Conservation (phyloP, 2,888 invertebrate species). For the Tridacna gigas region DNA sequence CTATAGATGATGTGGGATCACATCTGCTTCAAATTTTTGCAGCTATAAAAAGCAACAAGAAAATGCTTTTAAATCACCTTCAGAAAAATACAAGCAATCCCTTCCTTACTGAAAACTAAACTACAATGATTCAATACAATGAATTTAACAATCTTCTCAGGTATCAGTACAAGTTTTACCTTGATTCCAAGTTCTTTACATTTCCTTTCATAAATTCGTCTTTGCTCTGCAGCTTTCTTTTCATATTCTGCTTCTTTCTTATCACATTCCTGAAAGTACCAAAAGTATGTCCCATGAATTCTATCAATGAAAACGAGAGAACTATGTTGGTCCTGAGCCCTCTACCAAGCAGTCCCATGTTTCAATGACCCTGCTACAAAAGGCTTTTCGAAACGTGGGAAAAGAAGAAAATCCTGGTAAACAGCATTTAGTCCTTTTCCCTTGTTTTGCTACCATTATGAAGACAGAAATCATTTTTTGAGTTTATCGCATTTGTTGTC, state of each 20-base stretch:
- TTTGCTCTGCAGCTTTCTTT: slow-evolving; percentile 91
- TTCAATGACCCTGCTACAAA: background rate
- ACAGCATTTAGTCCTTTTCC: background rate
- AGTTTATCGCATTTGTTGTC: too few species aligned
- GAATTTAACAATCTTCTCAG: background rate
- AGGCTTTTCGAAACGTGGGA: background rate
- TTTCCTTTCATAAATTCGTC: slow-evolving; percentile 90
- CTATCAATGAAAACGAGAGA: too few species aligned
- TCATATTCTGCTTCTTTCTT: slow-evolving; percentile 93
- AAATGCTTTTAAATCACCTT: too few species aligned
- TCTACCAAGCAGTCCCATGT: too few species aligned
- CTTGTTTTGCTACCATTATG: background rate
- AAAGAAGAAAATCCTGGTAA: background rate
- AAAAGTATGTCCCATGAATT: background rate
- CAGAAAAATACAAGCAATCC: too few species aligned
- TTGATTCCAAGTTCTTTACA: slow-evolving; percentile 92
- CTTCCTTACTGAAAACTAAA: background rate
- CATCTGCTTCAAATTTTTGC: too few species aligned
- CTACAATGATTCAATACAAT: background rate
- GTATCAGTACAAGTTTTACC: slow-evolving; percentile 72
- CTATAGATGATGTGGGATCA: too few species aligned
- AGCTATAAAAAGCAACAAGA: too few species aligned
- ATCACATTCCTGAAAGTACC: slow-evolving; percentile 89
- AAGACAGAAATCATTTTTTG: too few species aligned
- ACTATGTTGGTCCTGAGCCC: too few species aligned